Evolutionary conservation across 1,140 invertebrate genomes (phyloP).

Genomic region (Sarcophaga bullata): DNA sequence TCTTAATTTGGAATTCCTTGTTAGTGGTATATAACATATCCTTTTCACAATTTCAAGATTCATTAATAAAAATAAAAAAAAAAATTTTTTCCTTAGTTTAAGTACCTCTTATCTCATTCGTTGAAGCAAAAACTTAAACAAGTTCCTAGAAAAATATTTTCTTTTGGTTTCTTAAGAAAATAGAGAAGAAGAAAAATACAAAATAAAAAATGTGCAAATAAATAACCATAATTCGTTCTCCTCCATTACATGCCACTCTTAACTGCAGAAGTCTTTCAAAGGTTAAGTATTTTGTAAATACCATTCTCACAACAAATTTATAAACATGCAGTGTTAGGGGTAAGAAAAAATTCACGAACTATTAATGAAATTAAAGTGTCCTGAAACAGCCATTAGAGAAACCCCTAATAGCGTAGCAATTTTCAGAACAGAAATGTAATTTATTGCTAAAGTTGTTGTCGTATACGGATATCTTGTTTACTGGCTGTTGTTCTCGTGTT

Average conservation of each 20-base stretch:
- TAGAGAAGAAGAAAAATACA: background rate
- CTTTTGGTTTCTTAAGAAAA: background rate
- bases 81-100: background rate
- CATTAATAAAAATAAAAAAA: no score
- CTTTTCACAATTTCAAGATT: no score
- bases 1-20: no score
- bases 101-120: background rate
- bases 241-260: conserved; percentile 29
- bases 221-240: conserved; percentile 20
- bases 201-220: background rate
- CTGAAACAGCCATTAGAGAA: background rate
- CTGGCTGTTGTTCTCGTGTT: no score
- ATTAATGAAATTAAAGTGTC: no score
- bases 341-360: background rate
- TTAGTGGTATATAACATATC: no score
- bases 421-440: conserved; percentile 17
- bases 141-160: background rate
- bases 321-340: background rate
- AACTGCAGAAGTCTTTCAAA: conserved; percentile 29
- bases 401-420: background rate
- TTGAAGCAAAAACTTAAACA: background rate
- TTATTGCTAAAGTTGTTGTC: conserved; percentile 34
- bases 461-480: background rate
- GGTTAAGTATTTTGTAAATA: conserved; percentile 35
- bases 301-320: background rate